Percentiles rank a stretch among this genome's conserved stretches.
Conservation (phyloP, 2,797 vertebrate species). For the Huso huso region DNA sequence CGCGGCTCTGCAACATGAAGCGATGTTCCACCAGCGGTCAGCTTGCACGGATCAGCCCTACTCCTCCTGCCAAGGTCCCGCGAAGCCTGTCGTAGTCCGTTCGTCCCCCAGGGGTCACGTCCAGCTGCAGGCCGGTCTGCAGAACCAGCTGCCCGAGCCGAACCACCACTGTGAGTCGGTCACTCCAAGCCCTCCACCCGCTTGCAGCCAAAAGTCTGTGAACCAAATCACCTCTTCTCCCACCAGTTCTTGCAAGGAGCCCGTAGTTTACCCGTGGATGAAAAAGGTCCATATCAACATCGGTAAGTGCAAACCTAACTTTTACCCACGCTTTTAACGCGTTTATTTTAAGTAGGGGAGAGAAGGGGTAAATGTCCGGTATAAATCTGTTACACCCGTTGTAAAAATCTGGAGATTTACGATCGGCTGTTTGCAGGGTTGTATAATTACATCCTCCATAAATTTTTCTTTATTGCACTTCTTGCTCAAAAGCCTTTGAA, state of each 20-base stretch:
- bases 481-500: conserved; percentile 87
- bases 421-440: conserved; percentile 89
- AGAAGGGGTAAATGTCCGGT: conserved; percentile 56
- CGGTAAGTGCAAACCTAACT: conserved; percentile 71
- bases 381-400: conserved; percentile 67
- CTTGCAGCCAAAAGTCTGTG: conserved; percentile 72
- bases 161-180: conserved; percentile 67
- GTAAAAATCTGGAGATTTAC: conserved; percentile 89
- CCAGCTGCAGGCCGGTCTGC: conserved; percentile 32
- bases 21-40: conserved; percentile 73
- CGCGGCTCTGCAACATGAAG: conserved; percentile 76
- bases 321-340: conserved; percentile 39
- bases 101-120: conserved; percentile 69
- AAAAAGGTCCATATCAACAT: conserved; percentile 95
- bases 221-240: conserved; percentile 61
- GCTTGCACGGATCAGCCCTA: conserved; percentile 75
- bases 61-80: conserved; percentile 70
- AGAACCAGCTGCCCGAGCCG: conserved; percentile 54
- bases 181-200: conserved; percentile 75
- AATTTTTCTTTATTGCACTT: conserved; percentile 91
- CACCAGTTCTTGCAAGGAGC: conserved; percentile 69
- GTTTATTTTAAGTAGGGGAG: conserved; percentile 54
- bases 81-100: conserved; percentile 61
- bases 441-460: conserved; percentile 99
- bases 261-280: conserved; percentile 97